Conservation (phyloP, 2,888 invertebrate genomes). For the Drosophila borborema region DNA sequence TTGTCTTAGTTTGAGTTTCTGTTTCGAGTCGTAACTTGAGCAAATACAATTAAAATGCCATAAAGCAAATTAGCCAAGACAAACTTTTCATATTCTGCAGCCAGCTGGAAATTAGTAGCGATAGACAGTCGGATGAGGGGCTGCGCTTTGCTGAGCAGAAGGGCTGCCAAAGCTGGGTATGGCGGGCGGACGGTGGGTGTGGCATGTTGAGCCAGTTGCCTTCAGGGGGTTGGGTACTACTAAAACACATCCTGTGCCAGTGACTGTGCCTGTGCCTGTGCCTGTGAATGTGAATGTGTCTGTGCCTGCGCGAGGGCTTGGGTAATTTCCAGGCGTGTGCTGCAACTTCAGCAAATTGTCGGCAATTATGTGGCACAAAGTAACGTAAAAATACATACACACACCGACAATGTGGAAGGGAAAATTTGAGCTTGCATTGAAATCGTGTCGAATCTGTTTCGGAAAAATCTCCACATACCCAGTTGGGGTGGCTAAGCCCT, state of each 20-base stretch:
- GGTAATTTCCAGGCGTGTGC: constrained; percentile 77
- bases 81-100: constrained; percentile 76
- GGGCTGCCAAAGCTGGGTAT: not conserved
- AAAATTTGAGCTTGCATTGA: constrained; percentile 38
- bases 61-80: constrained; percentile 79
- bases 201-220: constrained; percentile 21
- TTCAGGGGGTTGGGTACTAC: constrained; percentile 51
- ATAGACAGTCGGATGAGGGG: constrained; percentile 34
- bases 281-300: constrained; percentile 41
- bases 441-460: constrained; percentile 44
- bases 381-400: constrained; percentile 54
- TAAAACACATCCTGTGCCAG: constrained; percentile 73
- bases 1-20: constrained; percentile 7
- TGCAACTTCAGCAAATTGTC: constrained; percentile 80
- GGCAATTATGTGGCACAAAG: constrained; percentile 78
- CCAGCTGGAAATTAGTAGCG: constrained; percentile 70
- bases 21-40: constrained; percentile 32
- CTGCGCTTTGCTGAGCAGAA: constrained; percentile 2
- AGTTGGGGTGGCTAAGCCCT: constrained; percentile 39
- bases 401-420: constrained; percentile 16
- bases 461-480: constrained; percentile 52
- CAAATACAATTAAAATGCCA: constrained; percentile 80
- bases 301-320: constrained; percentile 26
- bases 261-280: constrained; percentile 61
- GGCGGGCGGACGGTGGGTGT: not conserved